Evolutionary conservation across 2,113 vertebrate genomes (phyloP), one percentile per base, ranked within the genome.

Genomic region (Lampris incognitus): DNA sequence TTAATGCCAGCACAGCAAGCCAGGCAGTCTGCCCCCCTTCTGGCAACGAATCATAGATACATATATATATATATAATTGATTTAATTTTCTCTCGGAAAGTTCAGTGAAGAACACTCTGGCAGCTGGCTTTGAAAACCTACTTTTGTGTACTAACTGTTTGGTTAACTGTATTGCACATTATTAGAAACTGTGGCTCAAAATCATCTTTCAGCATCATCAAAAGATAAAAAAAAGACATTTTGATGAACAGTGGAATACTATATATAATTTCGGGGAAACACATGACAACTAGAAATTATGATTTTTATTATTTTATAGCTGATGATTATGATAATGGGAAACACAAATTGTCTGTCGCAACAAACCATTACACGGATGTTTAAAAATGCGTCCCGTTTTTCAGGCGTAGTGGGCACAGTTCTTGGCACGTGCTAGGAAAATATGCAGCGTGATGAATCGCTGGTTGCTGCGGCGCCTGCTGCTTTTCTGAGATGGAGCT

Each of bases 11-110:
- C 38, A 24, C 54, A 65, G 62, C 36, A 58, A 69, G 41, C 8
- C 54, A 24, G 64, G 65, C 56, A 58, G 42, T 71, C 69, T 65
- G 64, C 79, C 74, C 57, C 55, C 78, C 48, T 64, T 2, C 64
- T 59, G 62, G 44, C 71, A 78, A 70, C 37, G 41, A 76, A 48
- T 75, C 61, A 39, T 42, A 62, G 58, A 76, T 63, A 54, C 38
- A 79, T 85, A 41, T 60, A 39, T 42, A 62, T 55, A 76, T 63
- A 54, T 38, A 79, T 85, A 41, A 90, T 76, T 75, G 76, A 86
- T 81, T 88, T 42, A 66, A 38, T 67, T 48, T 76, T 41, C 74
- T 71, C 56, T 65, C 66, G 74, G 64, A 63, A 81, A 80, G 56
- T 40, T 9, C 3, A 49, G 66, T 54, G 1, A 61, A 76, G 49